Evolutionary conservation across 2,113 vertebrate genomes (phyloP).

Genomic region (Mesocricetus auratus): DNA sequence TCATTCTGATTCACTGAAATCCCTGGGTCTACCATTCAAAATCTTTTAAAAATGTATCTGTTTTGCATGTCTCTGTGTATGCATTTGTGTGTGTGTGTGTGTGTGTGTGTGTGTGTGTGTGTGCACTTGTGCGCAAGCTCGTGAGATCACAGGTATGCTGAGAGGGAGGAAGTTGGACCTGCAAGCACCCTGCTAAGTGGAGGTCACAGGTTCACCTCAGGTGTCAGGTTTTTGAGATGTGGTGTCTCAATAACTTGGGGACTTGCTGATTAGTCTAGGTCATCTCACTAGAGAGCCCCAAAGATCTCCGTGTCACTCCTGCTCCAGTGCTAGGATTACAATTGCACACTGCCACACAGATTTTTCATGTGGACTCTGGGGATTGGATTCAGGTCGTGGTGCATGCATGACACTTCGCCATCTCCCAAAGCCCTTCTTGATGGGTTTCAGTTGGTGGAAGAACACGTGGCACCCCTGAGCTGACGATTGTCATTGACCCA

Average conservation of each 20-base stretch:
- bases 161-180: not conserved
- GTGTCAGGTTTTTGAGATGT: not conserved
- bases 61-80: not conserved
- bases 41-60: not conserved
- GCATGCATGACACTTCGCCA: not conserved
- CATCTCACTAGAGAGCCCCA: not conserved
- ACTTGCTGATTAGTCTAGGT: not conserved
- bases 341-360: not conserved
- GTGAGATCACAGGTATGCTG: not conserved
- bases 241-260: not conserved
- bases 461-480: not conserved
- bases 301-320: no score
- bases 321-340: not conserved
- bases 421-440: not conserved
- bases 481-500: conserved; percentile 4
- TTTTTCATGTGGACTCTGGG: not conserved
- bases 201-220: not conserved
- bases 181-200: not conserved
- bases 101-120: not conserved
- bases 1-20: conserved; percentile 11
- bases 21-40: conserved; percentile 1
- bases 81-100: not conserved
- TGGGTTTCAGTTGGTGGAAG: not conserved
- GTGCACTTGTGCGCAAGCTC: not conserved
- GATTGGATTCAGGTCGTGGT: not conserved